These are phyloP conservation scores for Nylanderia fulva DNA, from an alignment of 1,140 invertebrate species.

Conservation along the genomic window DNA sequence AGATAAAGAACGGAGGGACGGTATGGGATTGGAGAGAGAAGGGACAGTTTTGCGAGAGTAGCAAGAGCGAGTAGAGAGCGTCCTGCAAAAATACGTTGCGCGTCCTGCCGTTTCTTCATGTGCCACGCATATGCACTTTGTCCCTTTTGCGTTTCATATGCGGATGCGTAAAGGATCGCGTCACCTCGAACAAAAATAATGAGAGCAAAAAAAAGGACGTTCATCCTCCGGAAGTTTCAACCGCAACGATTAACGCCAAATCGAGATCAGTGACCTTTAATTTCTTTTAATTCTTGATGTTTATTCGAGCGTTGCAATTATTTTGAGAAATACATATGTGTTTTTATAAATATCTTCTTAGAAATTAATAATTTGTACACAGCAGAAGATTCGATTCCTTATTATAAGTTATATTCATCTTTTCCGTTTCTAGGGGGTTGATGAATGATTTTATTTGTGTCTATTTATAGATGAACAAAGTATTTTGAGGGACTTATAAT, in stretches of 20 bases:
- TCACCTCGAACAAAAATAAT: slow-evolving; percentile 19
- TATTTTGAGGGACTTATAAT: not conserved
- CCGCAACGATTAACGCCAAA: slow-evolving; percentile 65
- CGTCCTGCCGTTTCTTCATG: slow-evolving; percentile 20
- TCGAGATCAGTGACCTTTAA: slow-evolving; percentile 63
- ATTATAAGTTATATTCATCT: not conserved
- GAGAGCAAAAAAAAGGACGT: slow-evolving; percentile 12
- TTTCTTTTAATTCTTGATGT: not conserved
- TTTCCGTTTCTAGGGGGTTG: too few species aligned
- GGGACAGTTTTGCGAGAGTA: slow-evolving; percentile 60
- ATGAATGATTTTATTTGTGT: not conserved
- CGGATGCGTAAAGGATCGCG: slow-evolving; percentile 29
- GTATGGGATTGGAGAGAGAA: not conserved
- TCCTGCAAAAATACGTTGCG: slow-evolving; percentile 78
- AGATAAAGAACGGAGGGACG: slow-evolving; percentile 54
- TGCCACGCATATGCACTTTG: slow-evolving; percentile 6
- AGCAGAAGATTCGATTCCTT: not conserved
- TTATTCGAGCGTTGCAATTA: not conserved
- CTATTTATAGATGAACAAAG: not conserved
- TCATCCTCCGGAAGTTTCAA: slow-evolving; percentile 69
- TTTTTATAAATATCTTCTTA: too few species aligned
- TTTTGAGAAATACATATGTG: not conserved
- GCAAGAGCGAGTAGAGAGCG: slow-evolving; percentile 58
- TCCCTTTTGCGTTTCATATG: slow-evolving; percentile 58
- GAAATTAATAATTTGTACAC: too few species aligned